Base-by-base conservation (phyloP, 2,113 vertebrate species). In the Melanerpes aurifrons region DNA sequence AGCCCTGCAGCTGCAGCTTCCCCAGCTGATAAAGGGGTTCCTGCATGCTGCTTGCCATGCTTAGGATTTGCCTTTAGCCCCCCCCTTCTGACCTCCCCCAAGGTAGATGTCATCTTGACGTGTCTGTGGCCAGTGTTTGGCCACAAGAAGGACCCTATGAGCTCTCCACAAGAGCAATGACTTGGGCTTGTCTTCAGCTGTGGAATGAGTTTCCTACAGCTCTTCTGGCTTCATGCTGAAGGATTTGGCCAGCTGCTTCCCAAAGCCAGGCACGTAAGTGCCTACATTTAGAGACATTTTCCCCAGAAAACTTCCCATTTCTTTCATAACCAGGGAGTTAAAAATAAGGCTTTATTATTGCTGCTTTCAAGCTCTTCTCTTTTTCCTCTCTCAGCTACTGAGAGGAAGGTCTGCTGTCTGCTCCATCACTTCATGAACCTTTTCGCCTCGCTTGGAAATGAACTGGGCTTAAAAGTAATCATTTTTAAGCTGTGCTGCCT, bases 171-270 rank as follows among this genome's bases (percentile, higher is more conserved):
- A 58, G 71, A 50, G 2, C 24, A n/a, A n/a, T 31, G 1, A 50
- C 21, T 64, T 32, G 0, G 66, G 53, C 25, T 63, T 0, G 0
- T 58, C 35, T 31, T 90, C 56, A 68, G 32, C 6, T 0, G 1
- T 1, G 28, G 63, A 61, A 29, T 48, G 28, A 20, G 4, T 35
- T 71, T 71, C 59, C 67, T 53, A 2, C 18, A 29, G 56, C 31
- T 61, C 54, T 31, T 67, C 24, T 61, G 56, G 37, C 58, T 32
- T 72, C 32, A 10, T 4, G 4, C 24, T 28, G 78, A 47, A 0
- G 3, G 31, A 21, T 18, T 69, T 79, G 45, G 56, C 63, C 59
- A 79, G 62, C 54, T 3, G 15, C 62, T 40, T 35, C 31, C 53
- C 18, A 8, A 9, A 29, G 61, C 2, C 61, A 37, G 32, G 12